Evolutionary conservation across 2,113 vertebrate genomes (phyloP), one percentile per base, ranked within the genome.

Genomic region (Zeus faber): DNA sequence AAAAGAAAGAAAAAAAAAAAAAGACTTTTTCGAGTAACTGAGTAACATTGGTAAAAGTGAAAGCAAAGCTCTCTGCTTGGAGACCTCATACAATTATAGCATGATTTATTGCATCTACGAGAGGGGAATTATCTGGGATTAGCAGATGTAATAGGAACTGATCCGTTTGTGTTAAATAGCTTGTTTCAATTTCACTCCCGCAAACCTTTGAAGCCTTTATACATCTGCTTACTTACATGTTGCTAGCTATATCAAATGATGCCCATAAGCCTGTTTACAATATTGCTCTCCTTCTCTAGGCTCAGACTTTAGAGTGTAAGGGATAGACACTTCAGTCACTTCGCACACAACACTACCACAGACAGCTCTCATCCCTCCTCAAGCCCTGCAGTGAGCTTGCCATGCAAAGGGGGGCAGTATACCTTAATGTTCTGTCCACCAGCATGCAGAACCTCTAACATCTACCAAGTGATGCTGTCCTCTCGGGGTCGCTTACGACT

Each of bases 131-230:
- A 76, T 18, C 51, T 65, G 37, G 39, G 44, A 56, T 60, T 49
- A 46, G 41, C 18, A 66, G 43, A 65, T 62, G 76, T 49, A 43
- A 44, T 43, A 47, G 37, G 57, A 18, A 17, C 35, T 49, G 1
- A 59, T 43, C 72, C 76, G 70, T 76, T 85, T 82, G 52, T 83
- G 66, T 85, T 81, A 16, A 51, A 26, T 52, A 74, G 71, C 72
- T 84, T 80, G 57, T 82, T 83, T 69, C 18, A 44, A 49, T 33
- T 33, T 29, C n/a, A 67, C 59, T 76, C 73, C 60, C 60, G 43
- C 58, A 73, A 39, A 33, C 18, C 46, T 64, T 74, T 62, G 17
- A n/a, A n/a, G 58, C 78, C 17, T 72, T 71, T 52, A 69, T 79
- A 70, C 76, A 76, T 65, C 57, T 67, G 70, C 50, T 48, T 2